Evolutionary conservation across 2,113 vertebrate species (phyloP), one percentile per base, ranked within the genome.

Genomic region (Todiramphus chloris): DNA sequence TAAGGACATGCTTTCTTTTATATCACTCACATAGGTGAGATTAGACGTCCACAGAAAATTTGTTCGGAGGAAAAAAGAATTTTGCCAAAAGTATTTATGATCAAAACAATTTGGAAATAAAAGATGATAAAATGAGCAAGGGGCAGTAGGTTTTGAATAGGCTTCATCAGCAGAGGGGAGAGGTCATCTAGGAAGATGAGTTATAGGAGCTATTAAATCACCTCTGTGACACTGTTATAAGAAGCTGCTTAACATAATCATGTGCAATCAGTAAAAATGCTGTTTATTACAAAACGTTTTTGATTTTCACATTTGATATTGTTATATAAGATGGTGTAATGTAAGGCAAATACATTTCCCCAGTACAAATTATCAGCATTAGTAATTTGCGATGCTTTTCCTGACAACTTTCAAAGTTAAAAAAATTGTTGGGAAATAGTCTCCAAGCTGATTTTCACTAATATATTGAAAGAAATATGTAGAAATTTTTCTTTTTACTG

Each of bases 261-360:
- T 98, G 98, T 97, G 99, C 99, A 99, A 99, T 99, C 99, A 99
- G 99, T 98, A 98, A 99, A 99, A 99, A 98, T 98, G 98, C 95
- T 98, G 98, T 99, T 99, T 99, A 99, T 99, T 98, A 98, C 97
- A 98, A 98, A 98, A 98, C 64, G 93, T 90, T 98, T 98, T 98
- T 97, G 90, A 95, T 97, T 98, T 97, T 98, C 97, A 91, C 98
- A 97, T 98, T 97, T 98, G 77, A 91, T 95, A 97, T 97, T 98
- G 97, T 98, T 98, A 96, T 97, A 94, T 97, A 97, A 98, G 97
- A 87, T 77, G 84, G 75, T 93, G 27, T 77, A 48, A 86, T 93
- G 80, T 96, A 94, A 97, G 93, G 90, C 97, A 86, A 83, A 96
- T 93, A 96, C 95, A 93, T 95, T 97, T 97, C 79, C 68, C 79